These are phyloP conservation scores for Platorchestia sp. DNA, from an alignment of 1,140 invertebrate genomes.

Conservation along the genomic window DNA sequence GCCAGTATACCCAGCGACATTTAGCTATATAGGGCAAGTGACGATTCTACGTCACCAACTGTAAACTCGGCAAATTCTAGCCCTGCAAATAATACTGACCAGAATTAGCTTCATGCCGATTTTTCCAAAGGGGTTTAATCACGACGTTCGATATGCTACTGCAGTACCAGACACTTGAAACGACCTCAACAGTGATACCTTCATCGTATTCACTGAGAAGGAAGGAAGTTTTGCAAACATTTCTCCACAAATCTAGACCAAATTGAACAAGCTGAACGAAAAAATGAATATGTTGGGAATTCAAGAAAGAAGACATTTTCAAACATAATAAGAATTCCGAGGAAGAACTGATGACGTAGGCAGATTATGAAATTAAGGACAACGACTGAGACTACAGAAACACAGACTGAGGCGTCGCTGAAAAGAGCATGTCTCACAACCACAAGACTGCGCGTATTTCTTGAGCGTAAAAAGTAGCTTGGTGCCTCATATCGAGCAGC, in stretches of 20 bases:
- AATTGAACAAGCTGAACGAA: not conserved
- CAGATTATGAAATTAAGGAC: too few species aligned
- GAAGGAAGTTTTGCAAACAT: not conserved
- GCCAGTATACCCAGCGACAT: not conserved
- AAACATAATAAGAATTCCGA: not conserved
- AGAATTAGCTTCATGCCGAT: not conserved
- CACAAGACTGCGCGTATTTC: not conserved
- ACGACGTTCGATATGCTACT: not conserved
- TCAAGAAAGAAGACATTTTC: not conserved
- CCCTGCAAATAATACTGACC: not conserved
- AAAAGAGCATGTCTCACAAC: too few species aligned
- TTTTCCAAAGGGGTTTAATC: not conserved
- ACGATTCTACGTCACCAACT: not conserved
- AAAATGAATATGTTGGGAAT: not conserved
- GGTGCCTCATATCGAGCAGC: not conserved
- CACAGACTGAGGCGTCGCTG: not conserved
- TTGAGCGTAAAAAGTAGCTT: not conserved
- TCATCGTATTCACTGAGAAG: not conserved
- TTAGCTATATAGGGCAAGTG: not conserved
- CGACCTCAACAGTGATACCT: not conserved
- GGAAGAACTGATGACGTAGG: not conserved
- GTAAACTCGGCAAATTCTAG: not conserved
- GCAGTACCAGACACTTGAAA: not conserved
- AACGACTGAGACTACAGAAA: not conserved
- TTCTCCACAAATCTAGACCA: not conserved